Base-by-base conservation (phyloP, 2,113 vertebrate genomes). In the Toxotes chatareus region DNA sequence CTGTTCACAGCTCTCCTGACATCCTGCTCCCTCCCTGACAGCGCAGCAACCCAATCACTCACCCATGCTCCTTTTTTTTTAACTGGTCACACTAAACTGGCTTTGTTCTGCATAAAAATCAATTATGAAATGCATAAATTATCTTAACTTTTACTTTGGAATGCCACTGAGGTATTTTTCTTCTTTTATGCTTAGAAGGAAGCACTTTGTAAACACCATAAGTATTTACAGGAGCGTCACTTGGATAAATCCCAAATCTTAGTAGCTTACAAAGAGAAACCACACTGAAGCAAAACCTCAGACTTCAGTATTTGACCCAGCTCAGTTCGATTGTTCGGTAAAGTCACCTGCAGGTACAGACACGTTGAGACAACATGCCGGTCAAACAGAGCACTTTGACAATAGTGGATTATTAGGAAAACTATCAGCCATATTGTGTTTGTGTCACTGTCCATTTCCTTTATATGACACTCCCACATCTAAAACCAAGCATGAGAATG, bases 1-100 rank as follows among this genome's bases (percentile, higher is more conserved):
- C 84, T 91, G 93, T 74, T 70, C 76, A n/a, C 74, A 8, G 65
- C 82, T 76, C 71, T 32, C 3, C 79, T 82, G 57, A 72, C 63
- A 74, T 66, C 68, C 70, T 53, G 44, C 79, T 63, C 44, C 59
- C 42, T 67, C 55, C n/a, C 67, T 44, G 80, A 67, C 55, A 73
- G 55, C 70, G 7, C 10, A 3, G 73, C 53, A 84, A 90, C 73
- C 71, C 74, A 83, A 81, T 79, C 76, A 61, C 72, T 84, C 75
- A 73, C 66, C 60, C 47, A 1, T 53, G 51, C 32, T 62, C 0
- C 23, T 49, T 44, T 32, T 3, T 6, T 65, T 2, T 21, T 51
- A 49, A 51, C 59, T 12, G 69, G 44, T 84, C 66, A 79, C 80
- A 77, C 66, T 62, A 23, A 79, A 81, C 51, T 76, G 9, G 60